phyloP scores from a whole-genome alignment of 1,140 invertebrate genomes.

The Drosophila jambulina region DNA sequence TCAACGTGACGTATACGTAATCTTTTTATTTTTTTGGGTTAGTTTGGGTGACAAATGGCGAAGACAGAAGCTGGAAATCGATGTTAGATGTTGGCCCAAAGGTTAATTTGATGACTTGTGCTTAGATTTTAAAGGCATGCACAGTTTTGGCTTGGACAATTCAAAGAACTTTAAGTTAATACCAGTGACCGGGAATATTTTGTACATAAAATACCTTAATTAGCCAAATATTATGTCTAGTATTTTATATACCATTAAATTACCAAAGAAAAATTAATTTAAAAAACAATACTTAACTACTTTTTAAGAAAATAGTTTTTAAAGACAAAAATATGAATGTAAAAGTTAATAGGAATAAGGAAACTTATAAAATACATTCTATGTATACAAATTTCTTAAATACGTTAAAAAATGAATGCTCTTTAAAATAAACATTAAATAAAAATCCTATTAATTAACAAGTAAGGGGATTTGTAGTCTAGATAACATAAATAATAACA shows the following conservation, averaged over 20 bases:
- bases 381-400: no score
- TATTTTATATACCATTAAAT: neutral
- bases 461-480: no score
- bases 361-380: no score
- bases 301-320: neutral
- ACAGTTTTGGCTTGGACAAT: neutral
- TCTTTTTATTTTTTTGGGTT: conserved; percentile 18
- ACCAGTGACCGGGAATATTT: neutral
- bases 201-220: neutral
- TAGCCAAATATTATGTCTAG: neutral
- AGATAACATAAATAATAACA: neutral
- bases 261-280: neutral
- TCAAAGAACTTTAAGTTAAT: neutral
- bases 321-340: neutral
- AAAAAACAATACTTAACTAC: neutral
- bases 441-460: no score
- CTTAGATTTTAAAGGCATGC: conserved; percentile 7
- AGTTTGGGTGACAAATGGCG: conserved; percentile 31
- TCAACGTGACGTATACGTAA: conserved; percentile 50
- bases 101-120: conserved; percentile 15
- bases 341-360: neutral
- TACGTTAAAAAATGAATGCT: no score
- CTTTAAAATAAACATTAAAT: no score
- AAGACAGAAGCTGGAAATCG: conserved; percentile 42
- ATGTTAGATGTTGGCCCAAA: conserved; percentile 27